Conservation (phyloP, 2,888 invertebrate species). For the Orthosia gracilis region DNA sequence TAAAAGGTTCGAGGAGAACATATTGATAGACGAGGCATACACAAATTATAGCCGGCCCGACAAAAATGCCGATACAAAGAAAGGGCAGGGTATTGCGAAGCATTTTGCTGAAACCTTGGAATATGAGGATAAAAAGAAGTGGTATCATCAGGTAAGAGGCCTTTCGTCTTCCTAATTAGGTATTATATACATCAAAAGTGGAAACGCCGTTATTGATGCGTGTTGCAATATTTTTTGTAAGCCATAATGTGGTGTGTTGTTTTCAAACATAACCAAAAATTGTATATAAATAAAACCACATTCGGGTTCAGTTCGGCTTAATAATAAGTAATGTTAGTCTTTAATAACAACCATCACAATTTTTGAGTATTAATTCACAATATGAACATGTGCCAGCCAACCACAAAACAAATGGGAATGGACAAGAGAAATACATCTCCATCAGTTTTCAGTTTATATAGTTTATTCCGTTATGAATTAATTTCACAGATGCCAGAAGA, state of each 20-base stretch:
- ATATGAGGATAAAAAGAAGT: conserved; percentile 91
- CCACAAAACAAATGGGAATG: too few species aligned
- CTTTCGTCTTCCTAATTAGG: not conserved
- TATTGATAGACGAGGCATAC: conserved; percentile 88
- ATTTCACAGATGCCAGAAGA: conserved; percentile 87
- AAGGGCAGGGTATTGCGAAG: conserved; percentile 86
- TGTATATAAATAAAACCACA: conserved; percentile 1
- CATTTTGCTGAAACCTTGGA: conserved; percentile 88
- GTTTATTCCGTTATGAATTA: not conserved
- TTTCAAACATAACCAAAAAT: conserved; percentile 46
- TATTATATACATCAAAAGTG: not conserved
- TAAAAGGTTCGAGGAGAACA: conserved; percentile 89
- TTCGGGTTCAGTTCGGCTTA: not conserved
- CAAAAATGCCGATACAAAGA: conserved; percentile 87
- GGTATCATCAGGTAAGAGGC: conserved; percentile 91
- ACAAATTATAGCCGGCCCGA: conserved; percentile 85
- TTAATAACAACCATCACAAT: too few species aligned
- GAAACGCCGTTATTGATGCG: fast-evolving
- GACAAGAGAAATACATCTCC: too few species aligned
- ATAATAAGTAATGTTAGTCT: too few species aligned
- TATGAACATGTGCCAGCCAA: too few species aligned
- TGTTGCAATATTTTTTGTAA: conserved; percentile 44
- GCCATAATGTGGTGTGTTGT: not conserved
- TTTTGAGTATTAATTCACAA: too few species aligned
- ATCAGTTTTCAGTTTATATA: too few species aligned